Evolutionary conservation across 2,113 vertebrate genomes (phyloP).

Genomic region (Oreochromis aureus): DNA sequence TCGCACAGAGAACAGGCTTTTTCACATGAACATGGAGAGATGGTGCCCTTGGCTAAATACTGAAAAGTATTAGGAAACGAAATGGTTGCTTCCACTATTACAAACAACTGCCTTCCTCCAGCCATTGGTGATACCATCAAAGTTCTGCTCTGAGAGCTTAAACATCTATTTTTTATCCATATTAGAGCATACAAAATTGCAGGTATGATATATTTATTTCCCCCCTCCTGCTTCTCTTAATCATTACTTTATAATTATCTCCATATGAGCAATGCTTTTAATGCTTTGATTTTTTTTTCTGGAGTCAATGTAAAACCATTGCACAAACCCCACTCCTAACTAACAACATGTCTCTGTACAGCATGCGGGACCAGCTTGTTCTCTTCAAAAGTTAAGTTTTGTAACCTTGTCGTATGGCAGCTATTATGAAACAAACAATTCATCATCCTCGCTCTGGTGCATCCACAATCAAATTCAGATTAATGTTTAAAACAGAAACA

Average conservation of each 20-base stretch:
- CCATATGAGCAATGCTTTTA: background rate
- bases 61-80: background rate
- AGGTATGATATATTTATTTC: background rate
- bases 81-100: background rate
- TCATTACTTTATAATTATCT: background rate
- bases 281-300: background rate
- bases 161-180: background rate
- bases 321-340: background rate
- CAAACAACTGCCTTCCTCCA: background rate
- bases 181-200: too few species aligned
- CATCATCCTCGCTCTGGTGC: conserved; percentile 57
- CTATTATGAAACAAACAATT: conserved; percentile 48
- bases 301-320: background rate
- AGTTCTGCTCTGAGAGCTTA: background rate
- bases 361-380: background rate
- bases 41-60: background rate
- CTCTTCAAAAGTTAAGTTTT: conserved; percentile 12
- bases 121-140: background rate
- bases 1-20: background rate
- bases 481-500: conserved; percentile 62
- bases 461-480: conserved; percentile 62
- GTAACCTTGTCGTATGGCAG: conserved; percentile 53
- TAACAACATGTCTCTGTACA: background rate
- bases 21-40: background rate
- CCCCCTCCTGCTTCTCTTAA: background rate